Base-by-base conservation (phyloP, 2,113 vertebrate species). In the Gorsachius goisagi region DNA sequence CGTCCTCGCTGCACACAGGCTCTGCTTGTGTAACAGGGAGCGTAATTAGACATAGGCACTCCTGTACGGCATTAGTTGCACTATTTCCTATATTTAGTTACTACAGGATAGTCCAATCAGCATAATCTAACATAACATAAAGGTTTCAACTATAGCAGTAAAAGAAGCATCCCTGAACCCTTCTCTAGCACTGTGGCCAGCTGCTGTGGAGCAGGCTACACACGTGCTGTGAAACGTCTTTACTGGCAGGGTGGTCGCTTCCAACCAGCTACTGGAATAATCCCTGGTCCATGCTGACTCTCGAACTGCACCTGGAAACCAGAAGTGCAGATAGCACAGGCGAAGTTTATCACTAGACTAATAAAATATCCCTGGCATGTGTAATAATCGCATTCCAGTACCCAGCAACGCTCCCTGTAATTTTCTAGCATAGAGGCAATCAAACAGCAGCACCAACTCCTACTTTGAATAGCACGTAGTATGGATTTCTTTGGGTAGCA, bases 321-420 rank as follows among this genome's bases (percentile, higher is more conserved):
- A 68, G 44, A 92, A 75, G 35, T 60, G 58, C 53, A 85, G 77
- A 64, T 52, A 88, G 85, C 69, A 95, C 62, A 89, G 58, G 62
- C 30, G 69, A 60, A 91, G 28, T 75, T 81, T 81, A 76, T 60
- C 28, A 72, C 58, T 68, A 78, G 53, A 72, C 35, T 75, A 79
- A 49, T 79, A 93, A 88, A 91, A 82, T 71, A 89, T 85, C 87
- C 85, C 89, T 56, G 22, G 58, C 24, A 62, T 41, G 58, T 39
- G 26, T 85, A 91, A 60, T 59, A 92, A 72, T 69, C 6, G 4
- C 59, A 69, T 89, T 95, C 91, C 66, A 83, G 81, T 91, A 94
- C 58, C 91, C 89, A 95, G 73, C 91, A 91, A 85, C 26, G 0
- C 88, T 96, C 87, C 78, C 89, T 89, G 94, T 68, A 44, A 56